Percentiles rank a stretch among this genome's conserved stretches.
These are phyloP conservation scores for Oreortyx pictus DNA, from an alignment of 2,797 vertebrate genomes.

Conservation along the genomic window DNA sequence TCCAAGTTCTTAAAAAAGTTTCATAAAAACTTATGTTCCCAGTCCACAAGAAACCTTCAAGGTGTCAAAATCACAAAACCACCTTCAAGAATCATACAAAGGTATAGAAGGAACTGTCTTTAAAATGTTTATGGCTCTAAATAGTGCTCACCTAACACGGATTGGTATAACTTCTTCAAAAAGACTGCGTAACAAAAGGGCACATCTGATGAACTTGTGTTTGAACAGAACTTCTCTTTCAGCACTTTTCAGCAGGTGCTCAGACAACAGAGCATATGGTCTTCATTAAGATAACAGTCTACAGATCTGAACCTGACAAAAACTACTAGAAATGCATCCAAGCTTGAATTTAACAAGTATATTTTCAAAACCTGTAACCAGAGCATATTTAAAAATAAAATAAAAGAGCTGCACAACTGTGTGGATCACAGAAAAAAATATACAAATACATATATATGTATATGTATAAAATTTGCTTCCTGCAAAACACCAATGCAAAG, in stretches of 20 bases:
- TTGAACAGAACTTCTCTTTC: background rate
- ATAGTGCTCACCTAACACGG: background rate
- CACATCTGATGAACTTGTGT: accelerated
- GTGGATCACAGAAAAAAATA: background rate
- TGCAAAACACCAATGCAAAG: background rate
- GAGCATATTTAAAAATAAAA: background rate
- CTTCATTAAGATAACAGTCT: background rate
- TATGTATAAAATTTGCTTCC: background rate
- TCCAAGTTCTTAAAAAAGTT: background rate
- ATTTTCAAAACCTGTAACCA: background rate
- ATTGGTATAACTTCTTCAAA: background rate
- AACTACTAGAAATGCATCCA: background rate
- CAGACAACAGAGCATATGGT: background rate
- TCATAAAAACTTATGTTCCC: background rate
- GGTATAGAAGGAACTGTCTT: background rate
- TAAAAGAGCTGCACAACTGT: background rate
- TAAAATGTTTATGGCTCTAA: background rate
- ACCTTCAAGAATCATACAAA: background rate
- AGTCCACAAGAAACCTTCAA: background rate
- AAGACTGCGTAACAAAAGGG: background rate
- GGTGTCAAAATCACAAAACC: background rate
- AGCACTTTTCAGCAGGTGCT: background rate
- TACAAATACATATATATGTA: no score
- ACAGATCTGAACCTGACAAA: background rate
- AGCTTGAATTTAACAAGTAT: background rate